Evolutionary conservation across 2,797 vertebrate species (phyloP).

Genomic region (Brotogeris chrysoptera): DNA sequence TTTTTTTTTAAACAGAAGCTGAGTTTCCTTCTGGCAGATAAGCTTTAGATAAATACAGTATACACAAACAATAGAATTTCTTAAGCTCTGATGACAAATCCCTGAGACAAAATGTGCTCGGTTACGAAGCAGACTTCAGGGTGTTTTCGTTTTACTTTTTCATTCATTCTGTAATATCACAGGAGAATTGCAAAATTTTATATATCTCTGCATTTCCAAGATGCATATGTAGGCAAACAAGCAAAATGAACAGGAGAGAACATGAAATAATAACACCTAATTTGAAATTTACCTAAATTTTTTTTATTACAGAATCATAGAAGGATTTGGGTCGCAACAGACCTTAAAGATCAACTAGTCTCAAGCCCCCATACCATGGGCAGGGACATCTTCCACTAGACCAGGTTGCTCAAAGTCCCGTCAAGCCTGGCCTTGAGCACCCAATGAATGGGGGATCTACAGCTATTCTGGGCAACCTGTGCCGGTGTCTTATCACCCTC

Average conservation of each 20-base stretch:
- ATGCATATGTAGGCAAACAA: background rate
- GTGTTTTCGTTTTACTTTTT: background rate
- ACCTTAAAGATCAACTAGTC: background rate
- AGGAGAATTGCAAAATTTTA: background rate
- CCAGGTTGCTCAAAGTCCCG: too few relatives aligned
- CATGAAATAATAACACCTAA: background rate
- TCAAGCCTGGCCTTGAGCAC: background rate
- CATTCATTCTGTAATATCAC: background rate
- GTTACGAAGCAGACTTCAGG: background rate
- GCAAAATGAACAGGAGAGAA: background rate
- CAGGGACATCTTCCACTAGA: background rate
- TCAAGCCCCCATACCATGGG: background rate
- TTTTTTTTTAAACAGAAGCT: background rate
- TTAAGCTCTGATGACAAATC: background rate
- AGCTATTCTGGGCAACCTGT: background rate
- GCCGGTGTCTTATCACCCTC: background rate
- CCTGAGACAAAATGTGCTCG: background rate
- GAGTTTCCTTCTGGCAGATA: background rate
- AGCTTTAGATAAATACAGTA: background rate
- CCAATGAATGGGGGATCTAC: background rate
- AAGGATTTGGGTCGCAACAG: background rate
- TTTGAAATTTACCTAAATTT: background rate
- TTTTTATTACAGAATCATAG: background rate
- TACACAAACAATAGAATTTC: background rate
- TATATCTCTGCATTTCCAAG: background rate